Conservation (phyloP, 2,113 vertebrate genomes). For the Hymenochirus boettgeri region DNA sequence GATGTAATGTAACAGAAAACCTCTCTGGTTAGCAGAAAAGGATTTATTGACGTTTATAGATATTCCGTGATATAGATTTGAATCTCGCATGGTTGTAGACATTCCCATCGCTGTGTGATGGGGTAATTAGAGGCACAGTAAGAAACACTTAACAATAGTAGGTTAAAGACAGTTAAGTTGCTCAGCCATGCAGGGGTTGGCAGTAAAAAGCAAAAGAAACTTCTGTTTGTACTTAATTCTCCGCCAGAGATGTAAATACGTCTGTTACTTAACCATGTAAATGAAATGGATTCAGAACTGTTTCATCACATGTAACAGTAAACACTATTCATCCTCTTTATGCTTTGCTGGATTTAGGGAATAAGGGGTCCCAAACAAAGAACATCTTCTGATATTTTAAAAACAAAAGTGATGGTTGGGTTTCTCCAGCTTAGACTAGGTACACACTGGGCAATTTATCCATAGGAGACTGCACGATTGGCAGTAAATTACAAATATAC, state of each 20-base stretch:
- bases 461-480: too few species aligned
- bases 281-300: not conserved
- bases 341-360: not conserved
- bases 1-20: too few species aligned
- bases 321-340: not conserved
- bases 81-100: not conserved
- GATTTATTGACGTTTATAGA: too few species aligned
- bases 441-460: too few species aligned
- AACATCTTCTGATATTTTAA: too few species aligned
- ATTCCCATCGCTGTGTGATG: not conserved
- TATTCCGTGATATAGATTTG: not conserved
- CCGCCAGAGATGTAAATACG: not conserved
- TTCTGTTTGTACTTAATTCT: conserved; percentile 6
- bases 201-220: not conserved
- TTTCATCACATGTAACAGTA: not conserved
- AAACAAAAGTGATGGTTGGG: too few species aligned
- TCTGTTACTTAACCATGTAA: not conserved
- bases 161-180: not conserved
- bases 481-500: too few species aligned
- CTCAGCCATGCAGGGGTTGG: conserved; percentile 5
- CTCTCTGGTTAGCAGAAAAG: too few species aligned
- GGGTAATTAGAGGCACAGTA: not conserved
- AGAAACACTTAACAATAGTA: not conserved
- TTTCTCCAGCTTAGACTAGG: too few species aligned
- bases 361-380: too few species aligned